These are phyloP conservation scores for Excalfactoria chinensis DNA, from an alignment of 2,113 vertebrate species.

Conservation along the genomic window DNA sequence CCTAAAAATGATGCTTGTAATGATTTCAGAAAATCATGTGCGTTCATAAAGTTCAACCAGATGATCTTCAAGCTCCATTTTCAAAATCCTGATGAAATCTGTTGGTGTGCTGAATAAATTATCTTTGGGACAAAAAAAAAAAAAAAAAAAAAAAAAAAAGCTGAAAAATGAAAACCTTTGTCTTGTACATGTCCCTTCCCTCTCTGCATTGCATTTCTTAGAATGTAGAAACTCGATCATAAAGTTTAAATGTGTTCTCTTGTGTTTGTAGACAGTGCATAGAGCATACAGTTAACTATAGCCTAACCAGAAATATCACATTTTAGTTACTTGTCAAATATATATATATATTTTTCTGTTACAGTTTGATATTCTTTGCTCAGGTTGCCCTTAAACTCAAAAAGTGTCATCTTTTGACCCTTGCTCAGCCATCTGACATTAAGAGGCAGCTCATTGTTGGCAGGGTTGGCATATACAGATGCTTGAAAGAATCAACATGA, in stretches of 20 bases:
- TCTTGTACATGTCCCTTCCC: not conserved
- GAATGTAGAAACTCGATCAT: not conserved
- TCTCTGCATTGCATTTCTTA: not conserved
- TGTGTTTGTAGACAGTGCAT: not conserved
- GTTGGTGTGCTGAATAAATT: not conserved
- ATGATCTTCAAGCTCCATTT: not conserved
- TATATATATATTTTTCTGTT: not conserved
- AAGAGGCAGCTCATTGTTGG: not conserved
- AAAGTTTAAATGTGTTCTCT: not conserved
- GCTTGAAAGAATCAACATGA: not conserved
- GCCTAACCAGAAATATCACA: not conserved
- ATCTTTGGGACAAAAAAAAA: not conserved
- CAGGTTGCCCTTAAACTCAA: not conserved
- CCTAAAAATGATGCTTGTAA: not conserved
- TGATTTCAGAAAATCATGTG: not conserved
- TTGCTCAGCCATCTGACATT: not conserved
- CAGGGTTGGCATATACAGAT: not conserved
- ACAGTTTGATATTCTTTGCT: not conserved
- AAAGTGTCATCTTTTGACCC: not conserved
- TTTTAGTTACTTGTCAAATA: not conserved
- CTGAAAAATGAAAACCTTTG: not conserved
- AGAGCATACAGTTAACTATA: not conserved
- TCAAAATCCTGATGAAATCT: not conserved
- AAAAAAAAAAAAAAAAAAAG: not conserved
- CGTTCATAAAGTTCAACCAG: not conserved